phyloP scores from a whole-genome alignment of 2,113 vertebrate genomes.

The Bothrops jararaca region DNA sequence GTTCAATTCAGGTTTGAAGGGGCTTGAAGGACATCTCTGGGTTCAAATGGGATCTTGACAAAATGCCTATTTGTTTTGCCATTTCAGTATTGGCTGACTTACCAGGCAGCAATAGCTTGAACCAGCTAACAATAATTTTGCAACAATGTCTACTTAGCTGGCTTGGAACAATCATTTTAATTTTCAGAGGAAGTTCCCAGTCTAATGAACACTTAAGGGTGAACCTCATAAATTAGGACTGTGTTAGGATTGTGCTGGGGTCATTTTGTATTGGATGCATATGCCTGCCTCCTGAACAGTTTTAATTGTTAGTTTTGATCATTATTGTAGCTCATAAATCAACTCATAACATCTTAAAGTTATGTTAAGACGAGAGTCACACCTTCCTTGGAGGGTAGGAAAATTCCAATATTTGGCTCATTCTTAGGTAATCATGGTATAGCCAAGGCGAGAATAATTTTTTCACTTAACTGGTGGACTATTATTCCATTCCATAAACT shows the following conservation, averaged over 20 bases:
- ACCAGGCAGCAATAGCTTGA: background rate
- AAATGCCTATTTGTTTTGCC: background rate
- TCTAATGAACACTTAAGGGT: background rate
- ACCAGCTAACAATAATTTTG: background rate
- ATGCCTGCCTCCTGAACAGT: background rate
- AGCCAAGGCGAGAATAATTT: background rate
- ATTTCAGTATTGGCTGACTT: background rate
- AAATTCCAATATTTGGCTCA: background rate
- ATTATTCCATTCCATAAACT: background rate
- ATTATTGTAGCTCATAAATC: background rate
- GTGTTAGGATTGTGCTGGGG: background rate
- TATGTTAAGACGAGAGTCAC: background rate
- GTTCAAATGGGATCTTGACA: background rate
- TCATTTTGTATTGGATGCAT: background rate
- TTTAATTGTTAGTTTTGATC: background rate
- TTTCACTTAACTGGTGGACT: background rate
- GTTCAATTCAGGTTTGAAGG: background rate
- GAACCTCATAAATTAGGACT: background rate
- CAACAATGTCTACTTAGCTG: background rate
- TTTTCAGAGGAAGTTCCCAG: background rate
- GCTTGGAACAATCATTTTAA: background rate
- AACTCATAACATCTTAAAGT: background rate
- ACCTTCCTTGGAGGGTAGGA: background rate
- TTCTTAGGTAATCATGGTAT: background rate
- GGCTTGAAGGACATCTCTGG: background rate